Evolutionary conservation across 2,113 vertebrate species (phyloP), one percentile per base, ranked within the genome.

Genomic region (Cyprinus carpio): DNA sequence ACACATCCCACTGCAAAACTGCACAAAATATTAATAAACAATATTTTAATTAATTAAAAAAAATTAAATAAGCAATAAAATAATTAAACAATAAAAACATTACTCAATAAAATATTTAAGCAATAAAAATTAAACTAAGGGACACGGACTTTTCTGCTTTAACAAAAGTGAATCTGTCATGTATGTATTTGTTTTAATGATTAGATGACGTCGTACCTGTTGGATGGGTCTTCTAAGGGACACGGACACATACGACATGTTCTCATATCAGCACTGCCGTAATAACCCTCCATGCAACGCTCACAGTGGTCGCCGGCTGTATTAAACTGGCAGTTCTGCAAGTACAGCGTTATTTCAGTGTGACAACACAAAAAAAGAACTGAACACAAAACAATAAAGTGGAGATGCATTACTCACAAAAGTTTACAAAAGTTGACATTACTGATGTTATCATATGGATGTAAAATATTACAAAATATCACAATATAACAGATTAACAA

Each of bases 1-100:
- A 93, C 89, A 84, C 97, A 97, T 87, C 95, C 94, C 4, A 91
- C 88, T 20, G 96, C 95, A 92, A 97, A 96, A 80, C 97, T 98
- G 82, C 8, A 82, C 69, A 81, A 86, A 1, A 18, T 82, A 76
- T 15, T 1, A 80, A 72, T 34, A 16, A 29, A 29, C 25, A 13
- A 20, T 43, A 43, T 16, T 43, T 10, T 3, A 15, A 51, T 69
- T 12, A 40, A 79, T 0, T 40, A 40, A n/a, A 27, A 31, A 9
- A 8, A 7, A 27, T 7, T 1, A 0, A 16, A 18, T 34, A 60
- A 60, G 56, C 7, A n/a, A 60, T 34, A 10, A 40, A 71, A 71
- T 69, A 34, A 69, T 51, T 49, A 51, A 13, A 49, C 46, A 49
- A 49, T 13, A 49, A 49, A 46, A 46, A 12, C 43, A 46, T 7